Conservation (phyloP, 2,797 vertebrate genomes). For the Ibycter americanus region DNA sequence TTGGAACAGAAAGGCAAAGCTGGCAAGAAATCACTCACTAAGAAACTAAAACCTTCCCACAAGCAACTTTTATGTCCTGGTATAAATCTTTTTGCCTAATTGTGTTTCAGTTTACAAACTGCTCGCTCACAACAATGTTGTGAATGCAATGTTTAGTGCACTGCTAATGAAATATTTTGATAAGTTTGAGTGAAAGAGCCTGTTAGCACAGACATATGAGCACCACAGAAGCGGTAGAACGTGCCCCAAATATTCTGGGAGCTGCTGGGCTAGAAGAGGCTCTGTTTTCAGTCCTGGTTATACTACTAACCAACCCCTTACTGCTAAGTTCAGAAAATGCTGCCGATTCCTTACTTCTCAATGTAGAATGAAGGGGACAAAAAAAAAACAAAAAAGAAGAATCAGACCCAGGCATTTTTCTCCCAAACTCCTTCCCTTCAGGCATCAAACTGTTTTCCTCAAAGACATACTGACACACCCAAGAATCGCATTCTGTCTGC, state of each 20-base stretch:
- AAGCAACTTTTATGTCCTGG: neutral
- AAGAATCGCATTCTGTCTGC: neutral
- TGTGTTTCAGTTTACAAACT: neutral
- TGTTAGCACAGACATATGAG: neutral
- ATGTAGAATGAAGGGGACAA: neutral
- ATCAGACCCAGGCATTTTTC: neutral
- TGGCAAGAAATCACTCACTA: neutral
- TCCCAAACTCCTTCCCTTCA: neutral
- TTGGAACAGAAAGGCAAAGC: neutral
- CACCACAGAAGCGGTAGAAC: neutral
- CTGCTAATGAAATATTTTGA: neutral
- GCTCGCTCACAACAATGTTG: neutral
- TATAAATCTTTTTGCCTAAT: neutral
- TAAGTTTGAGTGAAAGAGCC: neutral
- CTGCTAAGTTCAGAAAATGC: neutral
- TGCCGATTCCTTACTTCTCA: neutral
- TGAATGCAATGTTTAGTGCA: neutral
- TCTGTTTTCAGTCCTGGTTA: neutral
- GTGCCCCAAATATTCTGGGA: neutral
- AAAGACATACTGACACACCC: neutral
- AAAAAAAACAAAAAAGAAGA: neutral
- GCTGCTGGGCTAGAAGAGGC: neutral
- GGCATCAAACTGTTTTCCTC: neutral
- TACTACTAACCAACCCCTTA: neutral
- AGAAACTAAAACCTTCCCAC: neutral